Evolutionary conservation across 2,113 vertebrate species (phyloP).

Genomic region (Trichechus manatus): DNA sequence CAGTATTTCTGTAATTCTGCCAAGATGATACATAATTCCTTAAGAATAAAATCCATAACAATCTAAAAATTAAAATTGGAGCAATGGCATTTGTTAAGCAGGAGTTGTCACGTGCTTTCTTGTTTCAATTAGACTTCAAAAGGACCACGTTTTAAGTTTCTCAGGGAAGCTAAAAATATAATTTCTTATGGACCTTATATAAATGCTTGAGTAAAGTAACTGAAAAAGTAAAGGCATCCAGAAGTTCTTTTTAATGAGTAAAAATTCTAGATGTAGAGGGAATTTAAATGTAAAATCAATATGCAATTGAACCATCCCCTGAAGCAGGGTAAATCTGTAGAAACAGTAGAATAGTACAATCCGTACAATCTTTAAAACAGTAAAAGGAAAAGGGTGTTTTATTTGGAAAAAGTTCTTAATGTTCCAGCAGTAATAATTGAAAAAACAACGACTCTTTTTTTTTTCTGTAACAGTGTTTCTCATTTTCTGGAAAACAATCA

Average conservation of each 20-base stretch:
- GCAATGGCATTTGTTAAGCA: conserved; percentile 21
- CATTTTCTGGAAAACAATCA: conserved; percentile 33
- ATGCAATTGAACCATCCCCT: not conserved
- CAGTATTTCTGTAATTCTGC: conserved; percentile 3
- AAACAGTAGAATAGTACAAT: not conserved
- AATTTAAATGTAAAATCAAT: not conserved
- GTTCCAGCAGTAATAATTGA: not conserved
- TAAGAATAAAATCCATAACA: conserved; percentile 31
- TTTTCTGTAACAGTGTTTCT: not conserved
- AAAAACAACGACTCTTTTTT: not conserved
- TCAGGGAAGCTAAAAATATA: not conserved
- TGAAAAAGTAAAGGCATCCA: conserved; percentile 22
- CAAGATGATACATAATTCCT: not conserved
- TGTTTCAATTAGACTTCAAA: conserved; percentile 30
- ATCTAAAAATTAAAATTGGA: conserved; percentile 38
- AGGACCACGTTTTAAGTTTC: conserved; percentile 33
- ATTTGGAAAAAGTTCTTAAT: not conserved
- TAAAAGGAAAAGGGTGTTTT: not conserved
- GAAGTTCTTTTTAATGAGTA: conserved; percentile 39
- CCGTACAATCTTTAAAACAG: not conserved
- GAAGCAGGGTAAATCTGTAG: not conserved
- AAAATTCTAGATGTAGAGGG: conserved; percentile 19
- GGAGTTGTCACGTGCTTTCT: not conserved
- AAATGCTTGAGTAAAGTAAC: not conserved
- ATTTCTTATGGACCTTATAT: not conserved